Evolutionary conservation across 2,797 vertebrate genomes (phyloP).

Genomic region (Ctenopoma multispine): DNA sequence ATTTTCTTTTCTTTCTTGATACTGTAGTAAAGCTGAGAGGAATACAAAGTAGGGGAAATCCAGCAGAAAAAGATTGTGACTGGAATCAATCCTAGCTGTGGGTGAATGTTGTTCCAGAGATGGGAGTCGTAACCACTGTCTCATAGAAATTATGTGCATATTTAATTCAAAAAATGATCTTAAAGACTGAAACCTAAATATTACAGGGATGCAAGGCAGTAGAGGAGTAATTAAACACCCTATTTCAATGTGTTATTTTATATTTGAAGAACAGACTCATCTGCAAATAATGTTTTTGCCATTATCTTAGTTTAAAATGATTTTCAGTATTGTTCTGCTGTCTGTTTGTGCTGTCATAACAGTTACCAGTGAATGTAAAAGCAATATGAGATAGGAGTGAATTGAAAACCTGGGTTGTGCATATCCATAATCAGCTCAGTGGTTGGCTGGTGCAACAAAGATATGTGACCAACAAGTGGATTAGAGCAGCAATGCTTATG

Average conservation of each 20-base stretch:
- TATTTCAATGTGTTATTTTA: conserved; percentile 13
- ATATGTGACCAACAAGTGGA: conserved; percentile 75
- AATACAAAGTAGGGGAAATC: conserved; percentile 74
- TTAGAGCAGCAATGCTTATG: conserved; percentile 70
- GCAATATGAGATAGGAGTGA: conserved; percentile 29
- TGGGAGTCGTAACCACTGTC: conserved; percentile 51
- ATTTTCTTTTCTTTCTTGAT: conserved; percentile 62
- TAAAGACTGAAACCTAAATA: conserved; percentile 35
- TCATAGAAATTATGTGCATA: conserved; percentile 68
- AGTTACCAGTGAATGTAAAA: conserved; percentile 33
- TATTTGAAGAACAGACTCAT: conserved; percentile 31
- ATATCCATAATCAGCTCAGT: conserved; percentile 60
- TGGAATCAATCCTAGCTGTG: conserved; percentile 72
- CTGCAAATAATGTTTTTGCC: conserved; percentile 19
- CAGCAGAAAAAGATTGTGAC: conserved; percentile 64
- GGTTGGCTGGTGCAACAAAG: conserved; percentile 62
- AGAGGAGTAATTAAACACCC: conserved; percentile 41
- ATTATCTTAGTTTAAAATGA: conserved; percentile 35
- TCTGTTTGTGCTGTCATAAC: conserved; percentile 27
- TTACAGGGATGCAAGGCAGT: conserved; percentile 4
- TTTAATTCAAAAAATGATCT: conserved; percentile 57
- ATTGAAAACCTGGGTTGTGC: conserved; percentile 58
- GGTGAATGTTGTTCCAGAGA: conserved; percentile 68
- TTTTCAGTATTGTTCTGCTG: conserved; percentile 23
- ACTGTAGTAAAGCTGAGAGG: conserved; percentile 69